Percentiles rank a stretch among this genome's conserved stretches.
phyloP scores from a whole-genome alignment of 2,113 vertebrate genomes.

The Nanorana parkeri region DNA sequence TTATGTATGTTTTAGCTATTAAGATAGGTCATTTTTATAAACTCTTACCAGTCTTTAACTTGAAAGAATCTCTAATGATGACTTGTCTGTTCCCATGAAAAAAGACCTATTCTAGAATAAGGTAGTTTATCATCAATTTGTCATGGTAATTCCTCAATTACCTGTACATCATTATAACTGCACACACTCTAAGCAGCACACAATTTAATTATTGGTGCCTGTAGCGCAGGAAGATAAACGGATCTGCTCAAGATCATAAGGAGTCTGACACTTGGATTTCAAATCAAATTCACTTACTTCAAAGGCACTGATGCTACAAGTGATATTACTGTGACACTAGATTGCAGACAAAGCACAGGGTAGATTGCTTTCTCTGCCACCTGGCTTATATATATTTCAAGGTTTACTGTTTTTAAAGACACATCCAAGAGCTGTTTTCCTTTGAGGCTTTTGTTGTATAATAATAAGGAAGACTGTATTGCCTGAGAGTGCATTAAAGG shows the following conservation, averaged over 20 bases:
- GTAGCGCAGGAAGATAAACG: conserved; percentile 46
- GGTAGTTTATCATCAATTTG: conserved; percentile 5
- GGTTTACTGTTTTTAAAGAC: conserved; percentile 23
- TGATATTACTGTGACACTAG: conserved; percentile 32
- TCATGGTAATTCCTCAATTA: conserved; percentile 18
- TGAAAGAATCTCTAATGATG: background rate
- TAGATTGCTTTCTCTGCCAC: conserved; percentile 43
- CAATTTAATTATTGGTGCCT: conserved; percentile 54
- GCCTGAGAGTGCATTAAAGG: no score
- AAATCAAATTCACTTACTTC: conserved; percentile 51
- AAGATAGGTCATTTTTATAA: no score
- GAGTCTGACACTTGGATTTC: conserved; percentile 45
- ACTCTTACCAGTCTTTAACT: no score
- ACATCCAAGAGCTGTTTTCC: conserved; percentile 6
- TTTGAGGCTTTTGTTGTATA: conserved; percentile 14
- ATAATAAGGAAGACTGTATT: background rate
- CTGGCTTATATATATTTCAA: conserved; percentile 11
- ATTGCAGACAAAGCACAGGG: conserved; percentile 46
- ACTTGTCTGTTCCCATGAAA: background rate
- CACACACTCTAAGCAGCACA: conserved; percentile 43
- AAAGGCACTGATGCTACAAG: conserved; percentile 49
- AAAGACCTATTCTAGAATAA: background rate
- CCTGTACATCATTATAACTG: conserved; percentile 36
- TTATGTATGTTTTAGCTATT: no score
- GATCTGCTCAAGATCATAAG: conserved; percentile 54